phyloP scores from a whole-genome alignment of 2,888 invertebrate genomes.

The Prosopocoilus inquinatus region DNA sequence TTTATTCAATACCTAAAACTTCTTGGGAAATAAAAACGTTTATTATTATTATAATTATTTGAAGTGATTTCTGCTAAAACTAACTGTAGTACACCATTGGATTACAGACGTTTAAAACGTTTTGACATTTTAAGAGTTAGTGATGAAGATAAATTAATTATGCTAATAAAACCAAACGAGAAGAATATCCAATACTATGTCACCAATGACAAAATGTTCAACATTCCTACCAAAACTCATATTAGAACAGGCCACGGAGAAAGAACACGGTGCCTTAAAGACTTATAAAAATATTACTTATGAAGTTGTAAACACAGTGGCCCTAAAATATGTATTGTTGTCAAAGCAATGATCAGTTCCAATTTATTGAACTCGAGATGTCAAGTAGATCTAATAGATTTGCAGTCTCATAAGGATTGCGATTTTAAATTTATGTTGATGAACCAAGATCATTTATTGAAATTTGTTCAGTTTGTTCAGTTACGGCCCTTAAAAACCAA shows the following conservation, averaged over 20 bases:
- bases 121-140: background rate
- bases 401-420: background rate
- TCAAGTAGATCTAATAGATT: conserved; percentile 2
- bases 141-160: background rate
- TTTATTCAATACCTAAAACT: no score
- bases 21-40: no score
- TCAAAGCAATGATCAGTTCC: conserved; percentile 4
- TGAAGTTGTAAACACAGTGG: background rate
- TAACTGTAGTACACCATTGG: conserved; percentile 21
- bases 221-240: conserved; percentile 33
- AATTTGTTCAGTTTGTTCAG: background rate
- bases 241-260: conserved; percentile 35
- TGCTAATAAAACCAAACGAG: no score
- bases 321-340: background rate
- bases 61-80: conserved; percentile 33
- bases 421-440: no score
- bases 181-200: conserved; percentile 18
- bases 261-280: no score
- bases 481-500: background rate
- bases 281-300: background rate
- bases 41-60: no score
- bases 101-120: background rate
- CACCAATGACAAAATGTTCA: conserved; percentile 34
- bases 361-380: no score
- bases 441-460: background rate